These are phyloP conservation scores for Miltochrista miniata DNA, from an alignment of 2,888 invertebrate genomes.

Conservation along the genomic window DNA sequence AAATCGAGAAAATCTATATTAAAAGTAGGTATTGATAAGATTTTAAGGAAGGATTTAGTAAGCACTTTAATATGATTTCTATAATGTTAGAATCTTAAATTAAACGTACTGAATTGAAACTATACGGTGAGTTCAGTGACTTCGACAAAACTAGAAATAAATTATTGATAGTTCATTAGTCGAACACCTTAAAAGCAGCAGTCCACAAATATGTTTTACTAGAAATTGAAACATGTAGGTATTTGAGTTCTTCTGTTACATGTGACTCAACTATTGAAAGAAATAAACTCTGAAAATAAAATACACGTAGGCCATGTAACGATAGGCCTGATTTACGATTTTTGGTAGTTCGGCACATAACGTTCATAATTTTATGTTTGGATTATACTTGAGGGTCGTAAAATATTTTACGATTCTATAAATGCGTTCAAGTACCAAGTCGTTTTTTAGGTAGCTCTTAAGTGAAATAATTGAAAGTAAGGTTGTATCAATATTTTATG, in stretches of 20 bases:
- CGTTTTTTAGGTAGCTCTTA: constrained; percentile 42
- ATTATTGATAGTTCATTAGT: too few species aligned
- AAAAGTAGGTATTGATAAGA: too few species aligned
- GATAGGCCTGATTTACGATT: constrained; percentile 58
- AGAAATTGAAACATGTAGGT: not conserved
- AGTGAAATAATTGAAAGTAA: constrained; percentile 31
- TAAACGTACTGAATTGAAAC: too few species aligned
- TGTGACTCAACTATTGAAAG: too few species aligned
- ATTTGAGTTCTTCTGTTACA: not conserved
- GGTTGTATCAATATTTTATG: not conserved
- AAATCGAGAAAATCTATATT: too few species aligned
- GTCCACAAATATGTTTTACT: not conserved
- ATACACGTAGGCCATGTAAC: constrained; percentile 18
- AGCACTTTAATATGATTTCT: too few species aligned
- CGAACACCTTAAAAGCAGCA: too few species aligned
- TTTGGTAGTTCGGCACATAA: constrained; percentile 58
- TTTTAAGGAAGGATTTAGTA: too few species aligned
- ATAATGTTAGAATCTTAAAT: too few species aligned
- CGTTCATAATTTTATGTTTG: constrained; percentile 70
- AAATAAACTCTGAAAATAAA: too few species aligned
- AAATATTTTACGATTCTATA: constrained; percentile 71
- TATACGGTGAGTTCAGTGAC: too few species aligned
- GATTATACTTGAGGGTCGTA: constrained; percentile 66
- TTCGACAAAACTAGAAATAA: too few species aligned
- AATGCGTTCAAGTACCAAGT: constrained; percentile 62